These are phyloP conservation scores for Ammospiza maritima DNA, from an alignment of 2,797 vertebrate species.

Conservation along the genomic window DNA sequence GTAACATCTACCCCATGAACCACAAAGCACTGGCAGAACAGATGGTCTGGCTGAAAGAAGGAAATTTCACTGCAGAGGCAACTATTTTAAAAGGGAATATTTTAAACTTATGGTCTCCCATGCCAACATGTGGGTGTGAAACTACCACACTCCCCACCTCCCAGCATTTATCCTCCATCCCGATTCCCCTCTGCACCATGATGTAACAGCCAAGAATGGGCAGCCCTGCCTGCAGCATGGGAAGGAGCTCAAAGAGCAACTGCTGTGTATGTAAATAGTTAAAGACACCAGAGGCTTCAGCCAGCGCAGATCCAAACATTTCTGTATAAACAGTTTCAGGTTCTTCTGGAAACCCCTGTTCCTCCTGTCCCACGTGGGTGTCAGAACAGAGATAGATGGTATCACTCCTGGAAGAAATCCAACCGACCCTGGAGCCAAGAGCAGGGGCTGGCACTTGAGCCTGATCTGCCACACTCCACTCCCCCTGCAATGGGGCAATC, in stretches of 20 bases:
- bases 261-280: not conserved
- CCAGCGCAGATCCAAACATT: not conserved
- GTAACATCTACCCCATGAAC: not conserved
- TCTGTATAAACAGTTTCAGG: not conserved
- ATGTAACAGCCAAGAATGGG: not conserved
- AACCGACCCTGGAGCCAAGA: not conserved
- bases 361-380: accelerated
- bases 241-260: not conserved
- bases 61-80: not conserved
- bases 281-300: not conserved
- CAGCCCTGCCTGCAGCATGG: not conserved
- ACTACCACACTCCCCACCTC: not conserved
- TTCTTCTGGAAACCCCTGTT: conserved; percentile 9
- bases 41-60: not conserved
- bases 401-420: not conserved
- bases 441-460: not conserved
- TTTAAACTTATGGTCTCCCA: not conserved
- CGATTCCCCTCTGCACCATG: accelerated
- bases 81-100: not conserved
- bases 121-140: not conserved
- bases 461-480: not conserved
- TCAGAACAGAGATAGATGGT: not conserved
- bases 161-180: not conserved
- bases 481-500: not conserved
- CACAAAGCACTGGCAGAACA: not conserved